Conservation (phyloP, 2,888 invertebrate species). For the Bhutanitis thaidina region DNA sequence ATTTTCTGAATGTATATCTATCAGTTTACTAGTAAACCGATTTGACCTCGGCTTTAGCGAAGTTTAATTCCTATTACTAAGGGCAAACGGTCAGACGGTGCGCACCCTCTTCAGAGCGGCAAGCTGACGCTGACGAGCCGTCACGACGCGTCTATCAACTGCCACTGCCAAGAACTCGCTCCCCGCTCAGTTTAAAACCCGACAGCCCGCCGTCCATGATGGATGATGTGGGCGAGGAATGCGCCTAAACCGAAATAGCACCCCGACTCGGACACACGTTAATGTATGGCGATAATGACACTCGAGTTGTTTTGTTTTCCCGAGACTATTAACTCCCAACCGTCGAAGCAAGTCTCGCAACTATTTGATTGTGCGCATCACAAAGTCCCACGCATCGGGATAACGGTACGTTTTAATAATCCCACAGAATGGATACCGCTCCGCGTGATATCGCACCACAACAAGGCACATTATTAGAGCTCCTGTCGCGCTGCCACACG, state of each 20-base stretch:
- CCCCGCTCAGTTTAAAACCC: slow-evolving; percentile 54
- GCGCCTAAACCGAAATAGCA: slow-evolving; percentile 28
- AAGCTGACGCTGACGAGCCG: slow-evolving; percentile 48
- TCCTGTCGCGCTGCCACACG: slow-evolving; percentile 72
- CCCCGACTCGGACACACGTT: slow-evolving; percentile 23
- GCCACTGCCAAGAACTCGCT: slow-evolving; percentile 51
- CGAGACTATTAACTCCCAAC: slow-evolving; percentile 32
- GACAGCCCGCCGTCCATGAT: slow-evolving; percentile 62
- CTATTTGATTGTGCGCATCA: slow-evolving; percentile 26
- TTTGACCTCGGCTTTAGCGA: slow-evolving; percentile 17
- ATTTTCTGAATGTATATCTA: neutral
- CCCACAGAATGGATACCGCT: slow-evolving; percentile 39
- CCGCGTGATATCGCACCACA: slow-evolving; percentile 48
- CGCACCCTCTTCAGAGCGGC: slow-evolving; percentile 30
- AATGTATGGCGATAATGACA: slow-evolving; percentile 24
- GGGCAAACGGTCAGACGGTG: slow-evolving; percentile 44
- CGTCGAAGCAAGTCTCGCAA: slow-evolving; percentile 18
- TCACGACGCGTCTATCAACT: slow-evolving; percentile 64
- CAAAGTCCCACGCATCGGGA: slow-evolving; percentile 37
- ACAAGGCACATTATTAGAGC: slow-evolving; percentile 56
- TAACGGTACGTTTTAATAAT: slow-evolving; percentile 53
- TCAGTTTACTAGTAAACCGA: slow-evolving; percentile 7
- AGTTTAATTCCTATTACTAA: slow-evolving; percentile 30
- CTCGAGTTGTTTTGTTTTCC: slow-evolving; percentile 32
- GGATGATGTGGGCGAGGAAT: slow-evolving; percentile 32